phyloP scores from a whole-genome alignment of 1,140 invertebrate species.

The Cotesia vestalis region DNA sequence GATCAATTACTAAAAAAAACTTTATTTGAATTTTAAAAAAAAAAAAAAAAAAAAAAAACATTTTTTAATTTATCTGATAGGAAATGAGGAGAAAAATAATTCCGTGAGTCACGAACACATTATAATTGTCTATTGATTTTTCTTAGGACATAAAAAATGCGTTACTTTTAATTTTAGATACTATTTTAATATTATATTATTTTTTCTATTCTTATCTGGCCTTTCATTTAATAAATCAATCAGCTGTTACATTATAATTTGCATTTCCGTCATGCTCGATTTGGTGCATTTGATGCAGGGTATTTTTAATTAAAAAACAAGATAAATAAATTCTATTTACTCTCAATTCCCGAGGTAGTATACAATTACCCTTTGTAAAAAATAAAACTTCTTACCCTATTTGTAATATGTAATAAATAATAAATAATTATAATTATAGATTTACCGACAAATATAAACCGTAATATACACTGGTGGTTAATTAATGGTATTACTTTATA shows the following conservation, averaged over 20 bases:
- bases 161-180: too few relatives aligned
- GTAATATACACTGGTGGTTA: too few relatives aligned
- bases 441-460: too few relatives aligned
- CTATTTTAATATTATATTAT: too few relatives aligned
- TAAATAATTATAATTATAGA: too few relatives aligned
- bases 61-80: not conserved
- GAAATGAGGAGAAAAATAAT: slow-evolving; percentile 10
- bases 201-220: slow-evolving; percentile 17
- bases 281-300: not conserved
- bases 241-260: slow-evolving; percentile 8
- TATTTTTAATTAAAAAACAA: too few relatives aligned
- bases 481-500: too few relatives aligned
- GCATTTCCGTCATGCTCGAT: not conserved
- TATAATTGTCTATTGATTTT: slow-evolving; percentile 28
- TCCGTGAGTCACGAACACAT: slow-evolving; percentile 22
- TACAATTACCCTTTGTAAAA: too few relatives aligned
- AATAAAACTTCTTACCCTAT: too few relatives aligned
- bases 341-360: too few relatives aligned
- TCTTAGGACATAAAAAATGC: not conserved
- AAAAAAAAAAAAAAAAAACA: not conserved
- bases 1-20: not conserved
- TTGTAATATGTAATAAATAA: too few relatives aligned
- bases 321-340: too few relatives aligned
- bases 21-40: not conserved
- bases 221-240: slow-evolving; percentile 23